phyloP scores from a whole-genome alignment of 2,113 vertebrate genomes.

The Pristiophorus japonicus region DNA sequence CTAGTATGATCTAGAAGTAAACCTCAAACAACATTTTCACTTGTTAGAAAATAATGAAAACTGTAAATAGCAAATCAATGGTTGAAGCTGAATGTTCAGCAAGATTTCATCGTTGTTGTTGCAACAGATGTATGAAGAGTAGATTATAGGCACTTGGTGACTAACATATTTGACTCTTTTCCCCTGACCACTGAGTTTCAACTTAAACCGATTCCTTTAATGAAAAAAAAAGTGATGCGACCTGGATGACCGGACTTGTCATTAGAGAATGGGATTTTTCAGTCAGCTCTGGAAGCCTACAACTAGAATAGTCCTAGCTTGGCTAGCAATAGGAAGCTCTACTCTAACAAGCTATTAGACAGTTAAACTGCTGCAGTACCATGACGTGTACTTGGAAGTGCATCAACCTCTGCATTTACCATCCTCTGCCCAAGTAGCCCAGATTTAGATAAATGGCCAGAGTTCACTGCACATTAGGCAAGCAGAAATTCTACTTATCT shows the following conservation, averaged over 20 bases:
- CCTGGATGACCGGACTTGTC: neutral
- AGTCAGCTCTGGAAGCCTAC: neutral
- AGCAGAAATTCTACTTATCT: neutral
- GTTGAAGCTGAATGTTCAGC: neutral
- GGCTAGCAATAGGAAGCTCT: neutral
- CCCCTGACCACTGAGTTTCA: neutral
- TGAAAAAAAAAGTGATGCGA: neutral
- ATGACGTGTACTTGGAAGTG: neutral
- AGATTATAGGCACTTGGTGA: neutral
- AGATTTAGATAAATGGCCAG: neutral
- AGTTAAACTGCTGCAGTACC: neutral
- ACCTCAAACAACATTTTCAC: neutral
- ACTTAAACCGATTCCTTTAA: neutral
- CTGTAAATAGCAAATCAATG: neutral
- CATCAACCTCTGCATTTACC: neutral
- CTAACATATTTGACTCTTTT: neutral
- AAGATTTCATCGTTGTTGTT: slow-evolving; percentile 4
- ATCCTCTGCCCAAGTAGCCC: neutral
- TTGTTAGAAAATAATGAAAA: neutral
- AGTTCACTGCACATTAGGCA: neutral
- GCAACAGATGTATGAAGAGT: neutral
- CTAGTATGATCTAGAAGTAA: neutral
- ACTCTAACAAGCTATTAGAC: neutral
- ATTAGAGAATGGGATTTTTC: neutral
- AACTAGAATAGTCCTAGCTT: neutral